phyloP scores from a whole-genome alignment of 2,888 invertebrate genomes.

The Parnassius apollo region DNA sequence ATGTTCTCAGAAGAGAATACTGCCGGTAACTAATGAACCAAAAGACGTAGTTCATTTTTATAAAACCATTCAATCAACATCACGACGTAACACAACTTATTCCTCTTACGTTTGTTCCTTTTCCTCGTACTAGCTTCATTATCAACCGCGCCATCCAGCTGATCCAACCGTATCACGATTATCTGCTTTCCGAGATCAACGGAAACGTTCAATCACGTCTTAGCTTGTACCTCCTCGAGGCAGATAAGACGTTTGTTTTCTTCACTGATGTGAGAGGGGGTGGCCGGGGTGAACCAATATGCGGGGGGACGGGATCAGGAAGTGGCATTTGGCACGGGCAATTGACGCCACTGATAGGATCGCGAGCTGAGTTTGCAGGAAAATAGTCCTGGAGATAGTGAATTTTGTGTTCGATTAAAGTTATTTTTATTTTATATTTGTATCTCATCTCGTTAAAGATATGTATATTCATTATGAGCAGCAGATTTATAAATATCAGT shows the following conservation, averaged over 20 bases:
- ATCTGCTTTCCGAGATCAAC: constrained; percentile 61
- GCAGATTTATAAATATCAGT: too few relatives aligned
- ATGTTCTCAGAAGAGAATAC: neutral
- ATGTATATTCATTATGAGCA: too few relatives aligned
- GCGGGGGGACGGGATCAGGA: constrained; percentile 48
- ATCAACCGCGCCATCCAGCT: constrained; percentile 40
- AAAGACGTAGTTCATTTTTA: neutral
- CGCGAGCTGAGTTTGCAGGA: constrained; percentile 76
- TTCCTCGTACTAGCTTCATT: constrained; percentile 25
- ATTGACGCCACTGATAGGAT: constrained; percentile 81
- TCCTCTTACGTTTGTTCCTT: neutral
- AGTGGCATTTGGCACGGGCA: constrained; percentile 81
- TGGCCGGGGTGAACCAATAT: constrained; percentile 38
- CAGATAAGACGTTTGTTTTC: constrained; percentile 59
- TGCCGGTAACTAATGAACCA: neutral
- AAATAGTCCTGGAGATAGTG: constrained; percentile 48
- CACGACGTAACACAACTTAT: neutral
- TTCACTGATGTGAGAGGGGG: constrained; percentile 36
- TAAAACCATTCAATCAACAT: neutral
- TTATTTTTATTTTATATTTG: too few relatives aligned
- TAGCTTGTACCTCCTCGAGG: constrained; percentile 52
- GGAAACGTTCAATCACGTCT: constrained; percentile 75
- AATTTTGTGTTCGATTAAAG: neutral
- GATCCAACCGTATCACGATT: constrained; percentile 54
- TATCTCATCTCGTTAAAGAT: too few relatives aligned